phyloP scores from a whole-genome alignment of 2,888 invertebrate species.

The Epinotia brunnichana region DNA sequence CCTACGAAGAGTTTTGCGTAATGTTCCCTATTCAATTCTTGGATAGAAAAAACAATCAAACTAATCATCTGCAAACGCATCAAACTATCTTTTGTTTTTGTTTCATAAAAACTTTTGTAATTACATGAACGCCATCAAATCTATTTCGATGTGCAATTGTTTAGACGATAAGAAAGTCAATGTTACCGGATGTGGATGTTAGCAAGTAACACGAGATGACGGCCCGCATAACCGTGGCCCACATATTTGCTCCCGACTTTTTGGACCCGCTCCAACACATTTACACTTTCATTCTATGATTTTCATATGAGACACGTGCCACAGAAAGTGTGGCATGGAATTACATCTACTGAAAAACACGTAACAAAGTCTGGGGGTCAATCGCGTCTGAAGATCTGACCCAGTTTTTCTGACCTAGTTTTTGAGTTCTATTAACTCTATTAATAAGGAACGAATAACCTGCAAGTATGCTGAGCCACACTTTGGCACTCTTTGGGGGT shows the following conservation, averaged over 20 bases:
- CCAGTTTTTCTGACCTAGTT: slow-evolving; percentile 25
- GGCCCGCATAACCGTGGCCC: slow-evolving; percentile 76
- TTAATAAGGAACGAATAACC: not conserved
- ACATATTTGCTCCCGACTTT: slow-evolving; percentile 72
- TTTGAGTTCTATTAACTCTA: slow-evolving; percentile 1
- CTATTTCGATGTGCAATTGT: slow-evolving; percentile 70
- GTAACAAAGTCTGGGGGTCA: slow-evolving; percentile 16
- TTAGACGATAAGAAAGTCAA: slow-evolving; percentile 78
- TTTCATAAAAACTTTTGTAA: slow-evolving; percentile 50
- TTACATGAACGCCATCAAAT: slow-evolving; percentile 59
- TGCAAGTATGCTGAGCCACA: slow-evolving; percentile 27
- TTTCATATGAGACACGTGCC: slow-evolving; percentile 55
- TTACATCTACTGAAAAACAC: slow-evolving; percentile 13
- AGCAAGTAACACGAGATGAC: slow-evolving; percentile 74
- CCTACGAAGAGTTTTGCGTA: too few relatives aligned
- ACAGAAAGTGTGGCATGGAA: slow-evolving; percentile 37
- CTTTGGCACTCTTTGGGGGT: too few relatives aligned
- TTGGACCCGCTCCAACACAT: slow-evolving; percentile 75
- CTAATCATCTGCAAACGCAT: not conserved
- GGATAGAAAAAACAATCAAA: not conserved
- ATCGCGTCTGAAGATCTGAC: slow-evolving; percentile 21
- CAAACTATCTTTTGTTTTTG: not conserved
- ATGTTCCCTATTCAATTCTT: too few relatives aligned
- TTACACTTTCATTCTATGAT: slow-evolving; percentile 71
- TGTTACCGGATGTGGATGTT: slow-evolving; percentile 78